Conservation (phyloP, 1,140 invertebrate genomes). For the Streblospio benedicti region DNA sequence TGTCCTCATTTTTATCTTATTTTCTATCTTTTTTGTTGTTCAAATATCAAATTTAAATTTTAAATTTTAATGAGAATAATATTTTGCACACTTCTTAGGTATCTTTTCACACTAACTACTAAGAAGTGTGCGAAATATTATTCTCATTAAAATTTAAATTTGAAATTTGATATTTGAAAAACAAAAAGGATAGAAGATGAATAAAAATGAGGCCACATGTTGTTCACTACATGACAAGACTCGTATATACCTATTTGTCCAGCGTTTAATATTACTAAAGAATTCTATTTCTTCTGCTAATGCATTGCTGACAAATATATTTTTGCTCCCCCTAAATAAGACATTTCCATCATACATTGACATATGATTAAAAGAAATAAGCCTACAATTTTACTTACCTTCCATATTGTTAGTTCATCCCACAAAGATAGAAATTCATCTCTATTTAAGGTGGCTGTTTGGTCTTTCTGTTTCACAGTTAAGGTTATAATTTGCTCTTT, state of each 20-base stretch:
- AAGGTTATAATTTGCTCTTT: constrained; percentile 1
- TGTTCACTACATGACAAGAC: too few species aligned
- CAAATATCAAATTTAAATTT: too few species aligned
- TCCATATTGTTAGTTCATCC: constrained; percentile 9
- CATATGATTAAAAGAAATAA: not conserved
- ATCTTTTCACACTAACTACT: too few species aligned
- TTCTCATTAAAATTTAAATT: too few species aligned
- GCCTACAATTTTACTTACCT: not conserved
- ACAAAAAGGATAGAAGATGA: too few species aligned
- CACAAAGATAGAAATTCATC: constrained; percentile 10
- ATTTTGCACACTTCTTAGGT: too few species aligned
- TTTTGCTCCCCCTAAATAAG: not conserved
- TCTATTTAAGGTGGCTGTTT: constrained; percentile 4
- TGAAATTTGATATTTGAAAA: too few species aligned
- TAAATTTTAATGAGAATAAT: too few species aligned
- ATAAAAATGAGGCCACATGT: too few species aligned
- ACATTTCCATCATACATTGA: not conserved
- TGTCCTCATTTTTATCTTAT: too few species aligned
- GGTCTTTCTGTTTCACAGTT: not conserved
- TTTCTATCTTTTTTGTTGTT: too few species aligned
- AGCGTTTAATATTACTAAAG: not conserved
- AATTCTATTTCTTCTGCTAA: not conserved
- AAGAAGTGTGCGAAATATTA: too few species aligned
- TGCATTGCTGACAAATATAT: not conserved
- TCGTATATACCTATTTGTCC: not conserved